Percentiles rank a stretch among this genome's conserved stretches.
phyloP scores from a whole-genome alignment of 1,140 invertebrate species.

The Conus betulinus region DNA sequence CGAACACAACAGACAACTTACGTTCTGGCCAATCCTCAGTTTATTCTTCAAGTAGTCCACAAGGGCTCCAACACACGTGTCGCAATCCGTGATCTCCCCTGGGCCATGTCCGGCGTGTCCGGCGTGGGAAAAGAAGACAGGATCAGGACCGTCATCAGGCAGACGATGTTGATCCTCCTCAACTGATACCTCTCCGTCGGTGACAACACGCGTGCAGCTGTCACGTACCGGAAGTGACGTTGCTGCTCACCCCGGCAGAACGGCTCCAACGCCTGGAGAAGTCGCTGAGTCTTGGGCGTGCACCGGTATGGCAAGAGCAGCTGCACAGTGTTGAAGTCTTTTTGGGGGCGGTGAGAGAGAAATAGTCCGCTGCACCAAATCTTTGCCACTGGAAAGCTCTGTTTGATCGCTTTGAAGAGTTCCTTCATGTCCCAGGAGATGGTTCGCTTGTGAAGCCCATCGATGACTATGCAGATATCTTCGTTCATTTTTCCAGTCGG shows the following conservation, averaged over 20 bases:
- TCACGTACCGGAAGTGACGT: not conserved
- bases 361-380: constrained; percentile 16
- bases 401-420: not conserved
- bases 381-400: not conserved
- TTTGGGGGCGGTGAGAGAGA: not conserved
- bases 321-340: not conserved
- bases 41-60: not conserved
- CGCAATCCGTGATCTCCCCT: constrained; percentile 1
- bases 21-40: not conserved
- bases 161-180: not conserved
- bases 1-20: not conserved
- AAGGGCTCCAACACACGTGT: not conserved
- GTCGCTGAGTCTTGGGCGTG: constrained; percentile 18
- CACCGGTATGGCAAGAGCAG: not conserved
- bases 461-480: not conserved
- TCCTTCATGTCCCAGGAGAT: not conserved
- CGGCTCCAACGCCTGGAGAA: constrained; percentile 17
- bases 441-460: constrained; percentile 21
- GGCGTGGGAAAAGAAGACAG: constrained; percentile 19
- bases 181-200: no score
- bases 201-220: not conserved
- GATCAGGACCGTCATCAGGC: not conserved
- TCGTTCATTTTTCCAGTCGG: not conserved
- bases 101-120: not conserved
- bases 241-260: not conserved